Evolutionary conservation across 2,113 vertebrate genomes (phyloP).

Genomic region (Synchiropus splendidus): DNA sequence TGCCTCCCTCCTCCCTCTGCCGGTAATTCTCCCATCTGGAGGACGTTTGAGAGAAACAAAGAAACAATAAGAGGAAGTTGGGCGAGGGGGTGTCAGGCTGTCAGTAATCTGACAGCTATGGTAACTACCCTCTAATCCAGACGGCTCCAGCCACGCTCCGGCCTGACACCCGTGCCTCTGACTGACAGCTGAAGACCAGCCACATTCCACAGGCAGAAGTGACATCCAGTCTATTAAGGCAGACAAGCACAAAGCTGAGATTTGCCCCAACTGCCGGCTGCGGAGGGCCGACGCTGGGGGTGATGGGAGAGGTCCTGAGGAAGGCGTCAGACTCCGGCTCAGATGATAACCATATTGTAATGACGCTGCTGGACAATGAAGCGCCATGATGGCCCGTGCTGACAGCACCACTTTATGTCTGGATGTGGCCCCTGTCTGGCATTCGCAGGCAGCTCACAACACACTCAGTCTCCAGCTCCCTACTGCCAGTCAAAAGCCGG

Average conservation of each 20-base stretch:
- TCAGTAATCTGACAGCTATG: slow-evolving; percentile 99
- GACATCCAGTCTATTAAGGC: slow-evolving; percentile 99
- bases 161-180: slow-evolving; percentile 92
- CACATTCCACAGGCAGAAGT: slow-evolving; percentile 96
- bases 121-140: slow-evolving; percentile 99
- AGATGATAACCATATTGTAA: slow-evolving; percentile 99
- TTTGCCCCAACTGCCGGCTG: slow-evolving; percentile 95
- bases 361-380: slow-evolving; percentile 97
- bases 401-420: slow-evolving; percentile 75
- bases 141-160: slow-evolving; percentile 92
- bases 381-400: slow-evolving; percentile 84
- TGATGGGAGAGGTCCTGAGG: slow-evolving; percentile 97
- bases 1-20: slow-evolving; percentile 31
- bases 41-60: slow-evolving; percentile 83
- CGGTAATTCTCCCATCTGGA: slow-evolving; percentile 73
- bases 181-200: slow-evolving; percentile 99
- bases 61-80: slow-evolving; percentile 92
- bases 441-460: slow-evolving; percentile 67
- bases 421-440: slow-evolving; percentile 41
- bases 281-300: slow-evolving; percentile 92
- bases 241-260: slow-evolving; percentile 99
- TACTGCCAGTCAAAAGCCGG: slow-evolving; percentile 70
- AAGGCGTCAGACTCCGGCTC: slow-evolving; percentile 95
- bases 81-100: slow-evolving; percentile 96
- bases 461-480: slow-evolving; percentile 69